These are phyloP conservation scores for Eristalis tenax DNA, from an alignment of 2,888 invertebrate genomes.

Conservation along the genomic window DNA sequence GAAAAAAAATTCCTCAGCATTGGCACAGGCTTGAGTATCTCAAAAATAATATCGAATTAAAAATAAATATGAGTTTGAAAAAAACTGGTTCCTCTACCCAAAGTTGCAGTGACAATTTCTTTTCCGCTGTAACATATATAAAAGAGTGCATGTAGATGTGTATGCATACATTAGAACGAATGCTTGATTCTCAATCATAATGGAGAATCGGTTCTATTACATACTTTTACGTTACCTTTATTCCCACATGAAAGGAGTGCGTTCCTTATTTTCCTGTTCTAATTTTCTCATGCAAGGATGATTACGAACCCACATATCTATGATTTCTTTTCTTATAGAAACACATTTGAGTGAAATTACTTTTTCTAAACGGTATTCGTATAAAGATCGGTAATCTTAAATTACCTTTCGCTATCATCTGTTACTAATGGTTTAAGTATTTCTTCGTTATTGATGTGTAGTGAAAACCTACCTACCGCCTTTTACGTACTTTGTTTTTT, in stretches of 20 bases:
- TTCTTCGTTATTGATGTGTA: background rate
- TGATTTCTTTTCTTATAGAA: background rate
- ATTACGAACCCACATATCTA: too few species aligned
- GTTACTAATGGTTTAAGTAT: conserved; percentile 1
- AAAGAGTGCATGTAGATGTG: too few species aligned
- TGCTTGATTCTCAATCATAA: conserved; percentile 21
- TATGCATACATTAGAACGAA: background rate
- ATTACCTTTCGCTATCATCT: conserved; percentile 15
- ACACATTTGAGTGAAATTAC: conserved; percentile 21
- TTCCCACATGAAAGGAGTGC: too few species aligned
- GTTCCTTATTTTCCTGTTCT: conserved; percentile 40
- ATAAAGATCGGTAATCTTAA: background rate
- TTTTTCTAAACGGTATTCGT: conserved; percentile 17
- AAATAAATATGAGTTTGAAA: conserved; percentile 8
- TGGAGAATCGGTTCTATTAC: background rate
- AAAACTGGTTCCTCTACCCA: conserved; percentile 11
- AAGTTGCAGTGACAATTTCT: conserved; percentile 37
- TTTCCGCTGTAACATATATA: conserved; percentile 20
- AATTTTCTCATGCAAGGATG: background rate
- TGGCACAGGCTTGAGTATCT: background rate
- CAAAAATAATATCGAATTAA: conserved; percentile 4
- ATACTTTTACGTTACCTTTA: background rate
- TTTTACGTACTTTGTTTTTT: background rate
- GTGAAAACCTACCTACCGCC: background rate
- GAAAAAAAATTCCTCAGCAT: background rate